Base-by-base conservation (phyloP, 1,140 invertebrate genomes). In the Drosophila willistoni region DNA sequence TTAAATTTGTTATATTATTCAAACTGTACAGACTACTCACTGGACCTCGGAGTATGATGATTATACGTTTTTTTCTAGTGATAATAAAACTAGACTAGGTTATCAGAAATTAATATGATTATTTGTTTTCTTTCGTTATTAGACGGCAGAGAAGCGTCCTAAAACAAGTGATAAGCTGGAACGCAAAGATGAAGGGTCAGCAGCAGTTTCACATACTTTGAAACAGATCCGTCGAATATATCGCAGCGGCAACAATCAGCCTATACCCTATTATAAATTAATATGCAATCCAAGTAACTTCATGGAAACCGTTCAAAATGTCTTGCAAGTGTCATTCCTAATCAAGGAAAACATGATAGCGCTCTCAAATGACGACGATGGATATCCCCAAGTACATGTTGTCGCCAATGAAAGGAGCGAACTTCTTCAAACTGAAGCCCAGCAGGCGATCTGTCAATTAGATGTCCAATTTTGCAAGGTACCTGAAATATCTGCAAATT, bases 251-350 rank as follows among this genome's bases (percentile, higher is more conserved):
- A 65, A 72, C 7, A 68, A 71, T 55, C 36, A 83, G 34, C 71
- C 81, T 1, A 89, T 90, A 36, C 84, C 89, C 4, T 90, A 89
- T 41, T 90, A 74, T 3, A 89, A 91, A 67, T 22, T 91, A 22
- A 90, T 90, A 22, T 72, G 70, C 22, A 70, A 91, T 72, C 89
- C 87, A 0, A 29, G 70, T 1, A 66, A 90, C 22, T 90, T 85
- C 13, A 90, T 90, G 87, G 71, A 81, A 9, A 81, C 72, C 4
- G 77, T 90, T 44, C 81, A 90, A 19, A 91, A 85, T 59, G 75
- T 83, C 10, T 63, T 90, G 29, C 78, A 79, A 39, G 22, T 90
- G 4, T 81, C 89, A 19, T 91, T 90, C 65, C 64, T 90, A 42
- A 55, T 79, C 10, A 78, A 78, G 47, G 89, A 90, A 54, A 79